phyloP scores from a whole-genome alignment of 1,140 invertebrate species.

The Brachionus paranguensis region DNA sequence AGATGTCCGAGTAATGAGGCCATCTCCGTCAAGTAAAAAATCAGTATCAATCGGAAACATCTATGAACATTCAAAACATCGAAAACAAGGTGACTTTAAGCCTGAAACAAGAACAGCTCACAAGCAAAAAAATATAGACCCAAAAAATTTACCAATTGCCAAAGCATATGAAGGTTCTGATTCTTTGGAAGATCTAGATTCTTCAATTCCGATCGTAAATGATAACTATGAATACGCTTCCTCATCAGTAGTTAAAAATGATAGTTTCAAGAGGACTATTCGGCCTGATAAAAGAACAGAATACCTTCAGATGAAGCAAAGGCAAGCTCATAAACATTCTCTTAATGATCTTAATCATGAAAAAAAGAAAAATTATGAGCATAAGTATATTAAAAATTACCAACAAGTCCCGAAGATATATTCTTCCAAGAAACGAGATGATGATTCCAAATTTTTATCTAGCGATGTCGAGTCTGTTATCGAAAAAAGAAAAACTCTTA shows the following conservation, averaged over 20 bases:
- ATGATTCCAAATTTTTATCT: background rate
- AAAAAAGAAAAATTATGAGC: background rate
- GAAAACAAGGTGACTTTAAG: background rate
- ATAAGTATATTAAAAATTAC: background rate
- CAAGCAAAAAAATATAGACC: background rate
- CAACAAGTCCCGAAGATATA: background rate
- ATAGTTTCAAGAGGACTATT: background rate
- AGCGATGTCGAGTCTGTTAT: background rate
- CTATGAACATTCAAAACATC: background rate
- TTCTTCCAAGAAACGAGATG: background rate
- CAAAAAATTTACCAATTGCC: background rate
- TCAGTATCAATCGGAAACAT: slow-evolving; percentile 3
- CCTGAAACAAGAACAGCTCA: background rate
- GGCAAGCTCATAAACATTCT: background rate
- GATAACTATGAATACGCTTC: background rate
- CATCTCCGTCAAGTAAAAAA: background rate
- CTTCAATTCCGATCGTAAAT: background rate
- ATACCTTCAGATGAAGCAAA: background rate
- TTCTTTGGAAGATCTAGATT: slow-evolving; percentile 1
- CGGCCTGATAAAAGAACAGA: background rate
- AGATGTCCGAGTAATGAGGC: background rate
- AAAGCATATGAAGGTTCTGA: slow-evolving; percentile 32
- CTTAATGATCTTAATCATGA: background rate
- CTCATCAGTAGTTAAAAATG: background rate
- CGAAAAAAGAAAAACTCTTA: background rate